Conservation (phyloP, 2,888 invertebrate species). For the Drosophila paracracens region DNA sequence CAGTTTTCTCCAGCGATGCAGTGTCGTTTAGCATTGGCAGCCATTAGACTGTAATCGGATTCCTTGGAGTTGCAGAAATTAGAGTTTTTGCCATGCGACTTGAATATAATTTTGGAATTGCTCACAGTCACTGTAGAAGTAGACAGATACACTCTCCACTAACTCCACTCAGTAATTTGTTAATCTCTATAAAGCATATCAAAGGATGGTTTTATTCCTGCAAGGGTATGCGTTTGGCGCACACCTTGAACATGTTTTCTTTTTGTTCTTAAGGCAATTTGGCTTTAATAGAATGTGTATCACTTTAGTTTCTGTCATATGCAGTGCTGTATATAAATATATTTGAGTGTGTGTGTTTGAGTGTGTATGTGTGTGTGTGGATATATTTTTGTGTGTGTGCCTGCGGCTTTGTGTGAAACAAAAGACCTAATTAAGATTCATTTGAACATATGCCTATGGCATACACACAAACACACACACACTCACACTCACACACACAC, state of each 20-base stretch:
- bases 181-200: background rate
- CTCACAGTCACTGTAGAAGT: background rate
- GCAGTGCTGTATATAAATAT: conserved; percentile 1
- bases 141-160: background rate
- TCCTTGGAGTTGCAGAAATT: background rate
- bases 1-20: background rate
- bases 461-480: conserved; percentile 8
- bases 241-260: conserved; percentile 1
- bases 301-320: conserved; percentile 28
- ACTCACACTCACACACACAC: background rate
- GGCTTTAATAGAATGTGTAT: conserved; percentile 18
- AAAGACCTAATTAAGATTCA: conserved; percentile 65
- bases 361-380: background rate
- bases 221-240: background rate
- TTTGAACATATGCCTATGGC: conserved; percentile 58
- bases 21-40: background rate
- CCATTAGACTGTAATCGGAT: background rate
- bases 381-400: conserved; percentile 26
- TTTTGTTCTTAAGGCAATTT: conserved; percentile 12
- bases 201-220: background rate
- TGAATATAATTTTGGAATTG: background rate
- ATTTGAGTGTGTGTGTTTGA: too few relatives aligned
- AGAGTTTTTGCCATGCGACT: background rate
- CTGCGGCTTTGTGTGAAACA: conserved; percentile 61
- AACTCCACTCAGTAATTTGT: background rate